Evolutionary conservation across 2,888 invertebrate species (phyloP).

Genomic region (Poecilus cupreus): DNA sequence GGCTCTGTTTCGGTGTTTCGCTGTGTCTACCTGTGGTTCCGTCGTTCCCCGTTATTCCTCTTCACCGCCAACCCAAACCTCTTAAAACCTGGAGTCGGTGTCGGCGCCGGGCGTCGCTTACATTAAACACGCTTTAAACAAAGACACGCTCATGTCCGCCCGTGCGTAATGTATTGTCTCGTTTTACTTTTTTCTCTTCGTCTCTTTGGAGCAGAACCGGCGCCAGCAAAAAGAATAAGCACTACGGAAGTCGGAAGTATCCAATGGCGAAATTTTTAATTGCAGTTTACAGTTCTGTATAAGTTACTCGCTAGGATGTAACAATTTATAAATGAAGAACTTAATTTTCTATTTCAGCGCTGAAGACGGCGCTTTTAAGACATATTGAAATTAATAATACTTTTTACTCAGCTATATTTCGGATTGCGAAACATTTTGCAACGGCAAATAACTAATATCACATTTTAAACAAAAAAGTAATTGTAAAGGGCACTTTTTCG

Average conservation of each 20-base stretch:
- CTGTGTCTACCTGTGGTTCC: constrained; percentile 23
- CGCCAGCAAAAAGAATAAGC: neutral
- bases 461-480: too few species aligned
- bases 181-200: constrained; percentile 20
- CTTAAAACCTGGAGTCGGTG: constrained; percentile 3
- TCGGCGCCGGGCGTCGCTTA: constrained; percentile 13
- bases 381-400: too few species aligned
- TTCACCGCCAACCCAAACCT: neutral
- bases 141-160: constrained; percentile 40
- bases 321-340: too few species aligned
- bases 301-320: neutral
- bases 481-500: too few species aligned
- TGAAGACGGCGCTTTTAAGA: too few species aligned
- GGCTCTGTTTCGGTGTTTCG: constrained; percentile 2
- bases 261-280: neutral
- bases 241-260: neutral
- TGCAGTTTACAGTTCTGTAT: neutral
- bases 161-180: constrained; percentile 45
- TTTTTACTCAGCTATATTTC: too few species aligned
- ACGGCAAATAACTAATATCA: too few species aligned
- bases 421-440: too few species aligned
- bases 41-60: neutral
- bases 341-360: too few species aligned
- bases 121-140: constrained; percentile 46
- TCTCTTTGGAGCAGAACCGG: neutral